These are phyloP conservation scores for Alosa sapidissima DNA, from an alignment of 2,797 vertebrate genomes.

Conservation along the genomic window DNA sequence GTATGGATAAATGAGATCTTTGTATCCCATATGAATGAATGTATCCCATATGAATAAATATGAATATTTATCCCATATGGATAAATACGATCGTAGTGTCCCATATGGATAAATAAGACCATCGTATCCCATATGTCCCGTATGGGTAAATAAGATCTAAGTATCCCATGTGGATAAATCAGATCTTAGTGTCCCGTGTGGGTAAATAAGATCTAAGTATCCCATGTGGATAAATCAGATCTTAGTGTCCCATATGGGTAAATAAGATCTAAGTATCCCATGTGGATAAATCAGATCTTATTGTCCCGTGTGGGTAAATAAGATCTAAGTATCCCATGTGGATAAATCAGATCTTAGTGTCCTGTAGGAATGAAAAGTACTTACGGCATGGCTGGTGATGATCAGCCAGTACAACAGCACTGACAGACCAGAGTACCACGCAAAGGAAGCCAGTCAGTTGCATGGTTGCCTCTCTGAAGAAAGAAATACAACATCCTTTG, in stretches of 20 bases:
- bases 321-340: too few relatives aligned
- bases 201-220: too few relatives aligned
- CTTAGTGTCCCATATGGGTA: too few relatives aligned
- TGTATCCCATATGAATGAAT: background rate
- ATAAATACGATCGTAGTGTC: background rate
- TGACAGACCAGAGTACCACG: slow-evolving; percentile 60
- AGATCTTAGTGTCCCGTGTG: background rate
- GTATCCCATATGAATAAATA: too few relatives aligned
- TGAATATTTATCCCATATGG: too few relatives aligned
- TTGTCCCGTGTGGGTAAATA: too few relatives aligned
- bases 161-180: too few relatives aligned
- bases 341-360: background rate
- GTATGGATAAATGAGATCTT: background rate
- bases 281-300: background rate
- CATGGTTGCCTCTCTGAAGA: slow-evolving; percentile 46
- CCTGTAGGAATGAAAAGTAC: slow-evolving; percentile 34
- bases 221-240: background rate
- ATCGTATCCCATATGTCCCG: too few relatives aligned
- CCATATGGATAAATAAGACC: too few relatives aligned
- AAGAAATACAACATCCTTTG: slow-evolving; percentile 26
- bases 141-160: too few relatives aligned
- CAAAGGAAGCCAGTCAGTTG: slow-evolving; percentile 48
- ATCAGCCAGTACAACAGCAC: slow-evolving; percentile 59
- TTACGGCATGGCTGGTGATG: slow-evolving; percentile 75
- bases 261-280: background rate